Percentiles rank a stretch among this genome's conserved stretches.
Evolutionary conservation across 2,888 invertebrate species (phyloP).

Genomic region (Epinotia bilunana): DNA sequence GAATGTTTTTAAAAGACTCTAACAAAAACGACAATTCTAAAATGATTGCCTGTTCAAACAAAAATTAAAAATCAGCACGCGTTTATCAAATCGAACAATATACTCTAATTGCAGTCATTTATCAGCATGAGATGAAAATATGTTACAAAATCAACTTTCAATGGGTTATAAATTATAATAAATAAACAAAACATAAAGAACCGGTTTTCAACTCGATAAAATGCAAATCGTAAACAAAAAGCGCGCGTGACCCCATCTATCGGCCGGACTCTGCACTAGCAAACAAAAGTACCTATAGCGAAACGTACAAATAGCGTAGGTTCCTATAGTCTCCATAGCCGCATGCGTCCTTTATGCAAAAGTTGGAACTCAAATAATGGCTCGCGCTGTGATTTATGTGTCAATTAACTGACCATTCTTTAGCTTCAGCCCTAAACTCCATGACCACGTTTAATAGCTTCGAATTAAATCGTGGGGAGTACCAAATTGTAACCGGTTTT

Average conservation of each 20-base stretch:
- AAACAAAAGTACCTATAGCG: neutral
- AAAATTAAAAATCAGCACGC: conserved; percentile 18
- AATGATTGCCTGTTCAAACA: neutral
- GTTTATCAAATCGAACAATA: conserved; percentile 49
- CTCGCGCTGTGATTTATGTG: conserved; percentile 47
- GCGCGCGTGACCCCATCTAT: conserved; percentile 71
- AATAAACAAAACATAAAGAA: conserved; percentile 34
- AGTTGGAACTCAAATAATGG: conserved; percentile 33
- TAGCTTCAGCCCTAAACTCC: conserved; percentile 32
- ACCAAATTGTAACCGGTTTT: conserved; percentile 45
- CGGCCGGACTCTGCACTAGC: conserved; percentile 53
- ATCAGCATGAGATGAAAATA: conserved; percentile 65
- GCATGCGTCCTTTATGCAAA: conserved; percentile 2
- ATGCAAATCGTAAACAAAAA: conserved; percentile 54
- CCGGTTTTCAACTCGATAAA: conserved; percentile 26
- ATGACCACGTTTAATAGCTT: conserved; percentile 46
- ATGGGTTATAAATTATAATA: conserved; percentile 48
- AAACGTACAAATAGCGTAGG: neutral
- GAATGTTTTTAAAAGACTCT: too few species aligned
- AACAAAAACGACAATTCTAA: neutral
- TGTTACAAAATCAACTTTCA: conserved; percentile 58
- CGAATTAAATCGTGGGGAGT: conserved; percentile 45
- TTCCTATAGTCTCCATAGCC: neutral
- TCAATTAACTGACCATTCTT: conserved; percentile 51
- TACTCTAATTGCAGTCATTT: conserved; percentile 58